These are phyloP conservation scores for Papilio polytes DNA, from an alignment of 1,140 invertebrate species.

Conservation along the genomic window DNA sequence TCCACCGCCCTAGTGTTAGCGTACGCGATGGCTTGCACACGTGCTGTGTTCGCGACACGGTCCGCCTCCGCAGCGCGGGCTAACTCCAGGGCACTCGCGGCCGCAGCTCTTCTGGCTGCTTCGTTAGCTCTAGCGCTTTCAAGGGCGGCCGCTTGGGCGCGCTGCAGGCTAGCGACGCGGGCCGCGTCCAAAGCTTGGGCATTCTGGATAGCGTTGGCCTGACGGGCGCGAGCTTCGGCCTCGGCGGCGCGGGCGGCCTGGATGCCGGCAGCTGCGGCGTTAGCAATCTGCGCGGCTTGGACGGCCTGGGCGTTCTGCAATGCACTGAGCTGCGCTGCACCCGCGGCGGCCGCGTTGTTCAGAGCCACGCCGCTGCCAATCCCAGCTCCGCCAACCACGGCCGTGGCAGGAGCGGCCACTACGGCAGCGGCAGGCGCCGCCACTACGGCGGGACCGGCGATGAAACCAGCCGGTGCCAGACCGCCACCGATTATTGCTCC, in stretches of 20 bases:
- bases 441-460: constrained; percentile 42
- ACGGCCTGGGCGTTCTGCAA: no score
- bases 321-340: constrained; percentile 40
- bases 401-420: constrained; percentile 39
- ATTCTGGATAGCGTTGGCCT: constrained; percentile 69
- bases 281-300: no score
- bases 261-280: constrained; percentile 58
- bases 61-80: constrained; percentile 71
- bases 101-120: constrained; percentile 68
- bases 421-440: constrained; percentile 41
- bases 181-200: constrained; percentile 73
- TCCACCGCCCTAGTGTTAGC: constrained; percentile 73
- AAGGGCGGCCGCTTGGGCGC: constrained; percentile 72
- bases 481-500: constrained; percentile 17
- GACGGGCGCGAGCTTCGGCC: constrained; percentile 43
- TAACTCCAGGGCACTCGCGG: constrained; percentile 60
- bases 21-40: constrained; percentile 71
- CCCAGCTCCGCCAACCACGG: constrained; percentile 45
- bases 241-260: constrained; percentile 72
- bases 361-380: constrained; percentile 59
- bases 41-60: constrained; percentile 71
- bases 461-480: constrained; percentile 43
- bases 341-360: constrained; percentile 71
- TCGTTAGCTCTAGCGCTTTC: constrained; percentile 74
- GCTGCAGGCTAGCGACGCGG: constrained; percentile 70